Evolutionary conservation across 2,888 invertebrate species (phyloP).

Genomic region (Lampropteryx suffumata): DNA sequence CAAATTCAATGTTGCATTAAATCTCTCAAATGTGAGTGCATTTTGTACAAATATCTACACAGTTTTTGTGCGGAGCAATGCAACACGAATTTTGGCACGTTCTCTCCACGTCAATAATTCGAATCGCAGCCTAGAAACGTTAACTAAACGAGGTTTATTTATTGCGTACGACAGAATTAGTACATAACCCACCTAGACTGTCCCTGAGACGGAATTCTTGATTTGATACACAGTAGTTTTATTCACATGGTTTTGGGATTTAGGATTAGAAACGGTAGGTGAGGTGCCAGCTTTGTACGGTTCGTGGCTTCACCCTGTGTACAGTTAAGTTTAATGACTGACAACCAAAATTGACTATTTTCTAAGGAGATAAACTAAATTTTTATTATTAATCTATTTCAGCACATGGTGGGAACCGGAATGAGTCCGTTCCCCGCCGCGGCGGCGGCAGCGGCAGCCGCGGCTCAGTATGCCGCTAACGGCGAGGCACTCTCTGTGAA

Average conservation of each 20-base stretch:
- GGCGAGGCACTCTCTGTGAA: constrained; percentile 80
- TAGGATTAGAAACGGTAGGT: constrained; percentile 26
- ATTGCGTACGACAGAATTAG: constrained; percentile 73
- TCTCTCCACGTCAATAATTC: constrained; percentile 71
- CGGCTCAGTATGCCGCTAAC: constrained; percentile 83
- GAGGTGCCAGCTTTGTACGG: constrained; percentile 18
- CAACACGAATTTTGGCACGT: constrained; percentile 67
- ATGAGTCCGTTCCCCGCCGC: constrained; percentile 88
- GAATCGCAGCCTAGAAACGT: constrained; percentile 76
- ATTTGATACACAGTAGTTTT: constrained; percentile 44
- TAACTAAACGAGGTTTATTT: constrained; percentile 71
- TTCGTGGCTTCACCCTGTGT: constrained; percentile 24
- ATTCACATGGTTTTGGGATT: constrained; percentile 38
- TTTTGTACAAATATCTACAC: constrained; percentile 6
- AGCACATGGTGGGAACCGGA: constrained; percentile 97
- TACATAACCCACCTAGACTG: constrained; percentile 53
- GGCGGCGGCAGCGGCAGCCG: constrained; percentile 84
- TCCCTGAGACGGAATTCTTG: constrained; percentile 59
- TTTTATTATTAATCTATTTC: constrained; percentile 65
- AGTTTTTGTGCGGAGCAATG: constrained; percentile 31
- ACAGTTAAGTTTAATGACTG: constrained; percentile 1
- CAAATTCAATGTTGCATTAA: background rate
- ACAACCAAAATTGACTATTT: background rate
- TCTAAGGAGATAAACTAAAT: background rate
- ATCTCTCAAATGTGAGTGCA: constrained; percentile 9